A percentile compares a stretch with the other conserved stretches of the same genome.
Evolutionary conservation across 2,797 vertebrate species (phyloP).

Genomic region (Orientallactaga sibirica): DNA sequence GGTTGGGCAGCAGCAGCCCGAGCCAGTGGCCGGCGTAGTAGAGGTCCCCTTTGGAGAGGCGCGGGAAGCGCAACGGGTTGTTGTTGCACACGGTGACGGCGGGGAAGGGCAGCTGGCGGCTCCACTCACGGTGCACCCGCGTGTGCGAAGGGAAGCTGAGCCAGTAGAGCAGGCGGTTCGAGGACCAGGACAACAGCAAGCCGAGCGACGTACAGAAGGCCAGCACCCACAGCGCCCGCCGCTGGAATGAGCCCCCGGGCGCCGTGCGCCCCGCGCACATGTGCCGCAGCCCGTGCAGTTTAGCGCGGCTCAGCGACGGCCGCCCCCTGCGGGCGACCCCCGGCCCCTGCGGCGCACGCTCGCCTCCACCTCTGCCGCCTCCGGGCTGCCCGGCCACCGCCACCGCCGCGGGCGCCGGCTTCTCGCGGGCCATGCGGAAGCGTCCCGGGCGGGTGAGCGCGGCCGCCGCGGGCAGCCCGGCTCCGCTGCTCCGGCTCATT

Average conservation of each 20-base stretch:
- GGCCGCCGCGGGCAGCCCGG: constrained; percentile 83
- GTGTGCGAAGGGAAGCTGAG: constrained; percentile 97
- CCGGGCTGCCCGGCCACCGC: constrained; percentile 82
- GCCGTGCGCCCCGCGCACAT: constrained; percentile 90
- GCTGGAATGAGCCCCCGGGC: constrained; percentile 89
- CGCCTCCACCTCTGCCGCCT: constrained; percentile 71
- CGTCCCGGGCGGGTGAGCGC: constrained; percentile 84
- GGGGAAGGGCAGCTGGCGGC: constrained; percentile 96
- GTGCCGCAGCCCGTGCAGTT: constrained; percentile 95
- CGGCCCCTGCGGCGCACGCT: constrained; percentile 81
- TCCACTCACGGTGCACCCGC: constrained; percentile 96
- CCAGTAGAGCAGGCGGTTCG: constrained; percentile 96
- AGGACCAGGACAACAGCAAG: constrained; percentile 96
- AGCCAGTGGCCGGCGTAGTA: constrained; percentile 98
- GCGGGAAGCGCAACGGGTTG: constrained; percentile 97
- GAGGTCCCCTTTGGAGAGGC: constrained; percentile 97
- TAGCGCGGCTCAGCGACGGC: constrained; percentile 90
- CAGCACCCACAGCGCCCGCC: constrained; percentile 95
- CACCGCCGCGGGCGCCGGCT: constrained; percentile 82
- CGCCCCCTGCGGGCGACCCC: constrained; percentile 83
- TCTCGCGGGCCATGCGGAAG: constrained; percentile 85
- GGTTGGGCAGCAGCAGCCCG: constrained; percentile 95
- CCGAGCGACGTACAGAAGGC: constrained; percentile 96
- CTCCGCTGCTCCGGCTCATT: constrained; percentile 85
- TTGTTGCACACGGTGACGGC: constrained; percentile 99